Conservation (phyloP, 2,888 invertebrate species). For the Diloba caeruleocephala region DNA sequence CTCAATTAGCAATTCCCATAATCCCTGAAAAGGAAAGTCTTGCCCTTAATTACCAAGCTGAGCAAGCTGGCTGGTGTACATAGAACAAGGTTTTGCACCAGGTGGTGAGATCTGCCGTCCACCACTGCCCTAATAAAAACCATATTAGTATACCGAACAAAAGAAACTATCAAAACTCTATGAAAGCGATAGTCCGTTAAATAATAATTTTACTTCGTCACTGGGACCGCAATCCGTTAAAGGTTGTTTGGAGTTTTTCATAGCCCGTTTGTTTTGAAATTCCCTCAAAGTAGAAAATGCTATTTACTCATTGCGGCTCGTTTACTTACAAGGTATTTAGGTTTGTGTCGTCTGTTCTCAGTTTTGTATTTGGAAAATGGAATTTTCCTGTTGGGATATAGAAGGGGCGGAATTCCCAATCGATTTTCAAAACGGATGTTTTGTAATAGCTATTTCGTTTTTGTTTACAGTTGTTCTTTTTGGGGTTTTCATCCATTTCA, state of each 20-base stretch:
- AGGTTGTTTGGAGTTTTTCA: constrained; percentile 78
- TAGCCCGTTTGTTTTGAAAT: constrained; percentile 80
- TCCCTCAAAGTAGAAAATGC: constrained; percentile 78
- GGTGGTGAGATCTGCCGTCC: no score
- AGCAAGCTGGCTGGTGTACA: no score
- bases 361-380: constrained; percentile 85
- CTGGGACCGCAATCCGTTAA: constrained; percentile 68
- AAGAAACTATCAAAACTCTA: constrained; percentile 28
- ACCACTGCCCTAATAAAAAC: no score
- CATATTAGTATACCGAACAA: no score
- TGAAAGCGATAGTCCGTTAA: constrained; percentile 35
- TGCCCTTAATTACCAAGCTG: no score
- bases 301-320: constrained; percentile 87
- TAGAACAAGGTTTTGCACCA: no score
- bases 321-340: constrained; percentile 88
- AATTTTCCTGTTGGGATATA: constrained; percentile 84
- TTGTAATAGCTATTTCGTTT: constrained; percentile 71
- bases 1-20: no score
- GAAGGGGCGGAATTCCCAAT: constrained; percentile 81
- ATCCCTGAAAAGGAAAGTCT: no score
- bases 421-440: constrained; percentile 77
- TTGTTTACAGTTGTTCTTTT: constrained; percentile 68
- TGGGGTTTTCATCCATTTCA: constrained; percentile 27
- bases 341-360: constrained; percentile 79
- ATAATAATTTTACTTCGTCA: constrained; percentile 49